Conservation (phyloP, 2,113 vertebrate species). For the Choloepus hoffmanni region DNA sequence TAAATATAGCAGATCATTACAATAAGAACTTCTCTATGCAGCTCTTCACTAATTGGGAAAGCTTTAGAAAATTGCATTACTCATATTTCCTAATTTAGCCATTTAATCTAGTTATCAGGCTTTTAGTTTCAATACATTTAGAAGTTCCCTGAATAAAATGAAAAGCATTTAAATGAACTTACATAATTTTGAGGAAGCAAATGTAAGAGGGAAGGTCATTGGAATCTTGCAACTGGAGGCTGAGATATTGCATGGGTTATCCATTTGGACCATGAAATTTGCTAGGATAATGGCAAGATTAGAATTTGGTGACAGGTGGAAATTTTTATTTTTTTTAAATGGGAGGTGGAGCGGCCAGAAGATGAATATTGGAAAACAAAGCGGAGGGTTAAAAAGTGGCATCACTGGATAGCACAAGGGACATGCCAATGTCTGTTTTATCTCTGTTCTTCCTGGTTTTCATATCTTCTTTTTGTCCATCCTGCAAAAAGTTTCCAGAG, state of each 20-base stretch:
- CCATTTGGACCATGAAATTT: neutral
- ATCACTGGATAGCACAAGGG: fast-evolving
- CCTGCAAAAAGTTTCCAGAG: neutral
- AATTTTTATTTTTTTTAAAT: neutral
- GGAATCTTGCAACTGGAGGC: neutral
- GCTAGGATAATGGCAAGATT: neutral
- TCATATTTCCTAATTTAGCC: neutral
- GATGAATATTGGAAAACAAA: too few relatives aligned
- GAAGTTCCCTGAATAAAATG: conserved; percentile 2
- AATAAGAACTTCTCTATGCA: neutral
- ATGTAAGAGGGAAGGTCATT: neutral
- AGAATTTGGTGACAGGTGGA: neutral
- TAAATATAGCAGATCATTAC: neutral
- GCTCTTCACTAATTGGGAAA: neutral
- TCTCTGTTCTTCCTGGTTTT: neutral
- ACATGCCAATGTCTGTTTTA: fast-evolving
- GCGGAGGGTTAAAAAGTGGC: neutral
- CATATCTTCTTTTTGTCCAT: neutral
- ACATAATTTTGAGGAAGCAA: neutral
- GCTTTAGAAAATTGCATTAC: neutral
- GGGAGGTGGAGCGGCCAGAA: neutral
- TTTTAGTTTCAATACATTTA: neutral
- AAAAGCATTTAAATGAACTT: neutral
- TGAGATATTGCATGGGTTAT: neutral
- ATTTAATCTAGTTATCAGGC: neutral